Percentiles rank a stretch among this genome's conserved stretches.
Conservation (phyloP, 2,113 vertebrate genomes). For the Paramisgurnus dabryanus region DNA sequence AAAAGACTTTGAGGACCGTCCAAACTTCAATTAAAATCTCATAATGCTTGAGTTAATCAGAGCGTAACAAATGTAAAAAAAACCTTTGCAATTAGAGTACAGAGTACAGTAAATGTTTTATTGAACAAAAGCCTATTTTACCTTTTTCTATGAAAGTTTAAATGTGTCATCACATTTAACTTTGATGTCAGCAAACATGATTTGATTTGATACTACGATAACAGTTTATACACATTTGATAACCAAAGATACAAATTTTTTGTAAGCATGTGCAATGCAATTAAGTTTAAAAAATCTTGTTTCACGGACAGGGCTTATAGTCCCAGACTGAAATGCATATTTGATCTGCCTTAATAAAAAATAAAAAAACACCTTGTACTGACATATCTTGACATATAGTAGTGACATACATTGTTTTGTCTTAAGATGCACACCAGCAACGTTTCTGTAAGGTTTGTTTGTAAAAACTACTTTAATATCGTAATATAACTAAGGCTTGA, state of each 20-base stretch:
- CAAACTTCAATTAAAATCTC: constrained; percentile 10
- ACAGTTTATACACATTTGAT: not conserved
- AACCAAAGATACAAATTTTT: not conserved
- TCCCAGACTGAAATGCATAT: too few species aligned
- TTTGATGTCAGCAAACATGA: not conserved
- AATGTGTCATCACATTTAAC: too few species aligned
- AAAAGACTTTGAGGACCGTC: constrained; percentile 8
- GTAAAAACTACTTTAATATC: too few species aligned
- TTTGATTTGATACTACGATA: constrained; percentile 5
- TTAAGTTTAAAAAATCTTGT: not conserved
- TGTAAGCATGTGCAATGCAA: not conserved
- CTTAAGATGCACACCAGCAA: too few species aligned
- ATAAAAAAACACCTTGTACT: too few species aligned
- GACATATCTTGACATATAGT: too few species aligned
- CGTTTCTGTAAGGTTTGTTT: too few species aligned
- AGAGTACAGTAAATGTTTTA: not conserved
- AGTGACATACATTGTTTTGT: too few species aligned
- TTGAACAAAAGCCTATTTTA: not conserved
- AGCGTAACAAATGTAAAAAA: not conserved
- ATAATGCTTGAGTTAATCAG: not conserved
- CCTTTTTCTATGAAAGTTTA: too few species aligned
- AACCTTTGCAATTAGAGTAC: not conserved
- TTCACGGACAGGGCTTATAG: too few species aligned
- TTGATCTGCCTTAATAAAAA: too few species aligned
- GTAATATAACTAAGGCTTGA: too few species aligned